A percentile compares a stretch with the other conserved stretches of the same genome.
Conservation (phyloP, 1,140 invertebrate species). For the Drosophila serrata region DNA sequence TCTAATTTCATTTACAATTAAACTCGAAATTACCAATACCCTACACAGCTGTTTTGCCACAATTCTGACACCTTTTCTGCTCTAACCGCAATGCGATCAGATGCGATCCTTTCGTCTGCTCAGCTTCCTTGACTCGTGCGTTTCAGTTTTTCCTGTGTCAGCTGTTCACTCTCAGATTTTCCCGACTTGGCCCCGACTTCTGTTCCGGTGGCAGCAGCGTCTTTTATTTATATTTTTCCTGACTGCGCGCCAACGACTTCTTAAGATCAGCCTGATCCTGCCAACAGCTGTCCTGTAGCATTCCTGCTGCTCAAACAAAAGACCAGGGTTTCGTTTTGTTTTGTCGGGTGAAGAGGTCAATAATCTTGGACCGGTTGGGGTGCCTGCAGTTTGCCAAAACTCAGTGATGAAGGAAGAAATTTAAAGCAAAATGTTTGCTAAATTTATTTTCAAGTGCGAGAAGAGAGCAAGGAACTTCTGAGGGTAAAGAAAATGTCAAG, state of each 20-base stretch:
- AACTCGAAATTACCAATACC: slow-evolving; percentile 11
- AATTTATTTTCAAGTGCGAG: background rate
- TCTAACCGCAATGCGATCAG: slow-evolving; percentile 61
- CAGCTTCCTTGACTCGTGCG: slow-evolving; percentile 52
- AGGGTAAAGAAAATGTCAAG: background rate
- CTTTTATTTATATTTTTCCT: slow-evolving; percentile 10
- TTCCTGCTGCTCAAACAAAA: slow-evolving; percentile 48
- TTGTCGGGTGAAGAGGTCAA: slow-evolving; percentile 66
- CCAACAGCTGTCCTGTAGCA: slow-evolving; percentile 34
- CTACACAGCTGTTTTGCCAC: slow-evolving; percentile 53
- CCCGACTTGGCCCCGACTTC: slow-evolving; percentile 27
- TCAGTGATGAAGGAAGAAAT: background rate
- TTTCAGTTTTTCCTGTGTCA: slow-evolving; percentile 57
- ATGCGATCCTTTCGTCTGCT: slow-evolving; percentile 27
- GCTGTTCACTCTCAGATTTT: slow-evolving; percentile 73
- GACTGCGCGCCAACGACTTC: slow-evolving; percentile 61
- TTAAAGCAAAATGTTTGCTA: slow-evolving; percentile 7
- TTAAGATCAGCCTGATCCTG: slow-evolving; percentile 40
- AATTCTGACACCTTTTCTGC: slow-evolving; percentile 66
- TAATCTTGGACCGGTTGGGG: slow-evolving; percentile 63
- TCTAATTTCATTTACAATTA: slow-evolving; percentile 67
- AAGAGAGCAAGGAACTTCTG: too few species aligned
- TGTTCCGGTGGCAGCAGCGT: slow-evolving; percentile 32
- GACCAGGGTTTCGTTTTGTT: slow-evolving; percentile 47
- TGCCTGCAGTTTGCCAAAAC: slow-evolving; percentile 38